Conservation (phyloP, 2,797 vertebrate genomes). For the Thaleichthys pacificus region DNA sequence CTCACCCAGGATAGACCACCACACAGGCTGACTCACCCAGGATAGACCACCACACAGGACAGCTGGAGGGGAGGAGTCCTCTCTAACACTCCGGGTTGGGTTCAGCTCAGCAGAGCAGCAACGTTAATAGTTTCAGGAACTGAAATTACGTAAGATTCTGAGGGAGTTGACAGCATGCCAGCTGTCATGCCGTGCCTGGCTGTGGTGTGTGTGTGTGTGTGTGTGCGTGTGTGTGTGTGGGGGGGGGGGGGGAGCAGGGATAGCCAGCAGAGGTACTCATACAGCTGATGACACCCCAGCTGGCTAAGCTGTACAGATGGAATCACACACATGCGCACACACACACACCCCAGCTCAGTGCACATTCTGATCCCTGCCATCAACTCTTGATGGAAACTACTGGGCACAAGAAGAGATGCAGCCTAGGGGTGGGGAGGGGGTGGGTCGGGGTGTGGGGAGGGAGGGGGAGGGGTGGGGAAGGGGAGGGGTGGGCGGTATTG, state of each 20-base stretch:
- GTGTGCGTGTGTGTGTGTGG: neutral
- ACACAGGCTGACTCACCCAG: no score
- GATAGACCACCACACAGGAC: no score
- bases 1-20: no score
- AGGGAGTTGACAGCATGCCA: slow-evolving; percentile 17
- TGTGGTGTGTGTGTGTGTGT: no score
- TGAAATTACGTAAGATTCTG: slow-evolving; percentile 35
- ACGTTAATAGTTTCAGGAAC: neutral
- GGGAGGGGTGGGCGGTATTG: slow-evolving; percentile 35
- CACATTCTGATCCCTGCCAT: no score
- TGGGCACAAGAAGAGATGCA: neutral
- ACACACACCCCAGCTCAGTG: no score
- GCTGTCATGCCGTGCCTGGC: no score
- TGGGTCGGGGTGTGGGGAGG: slow-evolving; percentile 33
- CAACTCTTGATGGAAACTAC: slow-evolving; percentile 37
- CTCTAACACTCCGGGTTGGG: no score
- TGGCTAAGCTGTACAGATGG: slow-evolving; percentile 54
- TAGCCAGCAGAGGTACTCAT: slow-evolving; percentile 61
- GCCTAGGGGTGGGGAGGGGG: slow-evolving; percentile 48
- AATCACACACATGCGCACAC: neutral
- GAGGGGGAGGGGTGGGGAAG: neutral
- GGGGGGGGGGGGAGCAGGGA: slow-evolving; percentile 35
- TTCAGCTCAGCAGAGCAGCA: no score
- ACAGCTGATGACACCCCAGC: slow-evolving; percentile 35
- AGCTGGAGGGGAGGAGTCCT: no score